Conservation (phyloP, 2,888 invertebrate species). For the Steinernema scapterisci region DNA sequence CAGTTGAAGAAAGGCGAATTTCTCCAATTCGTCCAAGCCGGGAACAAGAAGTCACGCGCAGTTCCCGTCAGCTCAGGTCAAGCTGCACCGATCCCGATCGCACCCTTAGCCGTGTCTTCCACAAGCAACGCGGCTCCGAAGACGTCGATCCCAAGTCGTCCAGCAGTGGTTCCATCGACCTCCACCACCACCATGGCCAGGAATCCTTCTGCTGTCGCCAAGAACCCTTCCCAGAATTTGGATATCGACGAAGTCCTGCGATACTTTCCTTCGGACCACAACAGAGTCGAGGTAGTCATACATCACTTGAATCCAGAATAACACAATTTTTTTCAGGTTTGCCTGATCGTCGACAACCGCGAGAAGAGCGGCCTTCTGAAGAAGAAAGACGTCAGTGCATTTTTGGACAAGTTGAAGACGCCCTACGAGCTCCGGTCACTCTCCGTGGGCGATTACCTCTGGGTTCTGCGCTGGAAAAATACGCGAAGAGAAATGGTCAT, state of each 20-base stretch:
- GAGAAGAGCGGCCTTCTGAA: constrained; percentile 47
- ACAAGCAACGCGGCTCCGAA: background rate
- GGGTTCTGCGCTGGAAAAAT: constrained; percentile 54
- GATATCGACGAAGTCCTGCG: constrained; percentile 3
- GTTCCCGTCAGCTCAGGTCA: constrained; percentile 31
- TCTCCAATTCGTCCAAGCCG: constrained; percentile 41
- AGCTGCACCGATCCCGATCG: background rate
- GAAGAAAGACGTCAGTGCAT: constrained; percentile 39
- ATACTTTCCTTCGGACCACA: constrained; percentile 26
- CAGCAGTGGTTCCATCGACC: background rate
- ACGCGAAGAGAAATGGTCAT: constrained; percentile 59
- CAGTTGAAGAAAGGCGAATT: constrained; percentile 44
- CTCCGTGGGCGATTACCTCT: constrained; percentile 64
- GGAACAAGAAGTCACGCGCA: constrained; percentile 37
- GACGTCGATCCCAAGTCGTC: background rate
- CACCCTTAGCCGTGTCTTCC: background rate
- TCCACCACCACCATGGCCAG: background rate
- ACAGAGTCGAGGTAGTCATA: constrained; percentile 31
- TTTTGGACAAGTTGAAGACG: constrained; percentile 42
- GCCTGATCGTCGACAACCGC: constrained; percentile 60
- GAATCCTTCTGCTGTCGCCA: background rate
- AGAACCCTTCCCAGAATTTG: background rate
- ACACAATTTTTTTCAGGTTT: constrained; percentile 41
- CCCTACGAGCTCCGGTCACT: constrained; percentile 55
- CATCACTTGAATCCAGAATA: background rate